These are phyloP conservation scores for Catalaphyllia jardinei DNA, from an alignment of 64 coral and sea anemone species.

Conservation along the genomic window DNA sequence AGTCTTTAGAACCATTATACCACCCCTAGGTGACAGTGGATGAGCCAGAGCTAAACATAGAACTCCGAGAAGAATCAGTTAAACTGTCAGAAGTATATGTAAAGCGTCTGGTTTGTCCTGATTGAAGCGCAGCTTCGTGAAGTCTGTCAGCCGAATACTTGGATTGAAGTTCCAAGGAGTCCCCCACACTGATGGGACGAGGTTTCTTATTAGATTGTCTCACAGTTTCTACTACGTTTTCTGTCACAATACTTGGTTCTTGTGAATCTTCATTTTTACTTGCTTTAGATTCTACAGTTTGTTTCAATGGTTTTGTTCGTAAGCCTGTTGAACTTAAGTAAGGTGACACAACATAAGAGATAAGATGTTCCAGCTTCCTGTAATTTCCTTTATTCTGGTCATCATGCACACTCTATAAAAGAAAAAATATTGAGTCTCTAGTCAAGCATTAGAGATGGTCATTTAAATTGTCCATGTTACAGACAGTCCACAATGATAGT, in stretches of 20 bases:
- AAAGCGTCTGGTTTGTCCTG: not conserved
- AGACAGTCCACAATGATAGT: too few species aligned
- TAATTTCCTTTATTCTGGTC: conserved; percentile 73
- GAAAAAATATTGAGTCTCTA: not conserved
- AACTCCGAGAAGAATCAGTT: conserved; percentile 3
- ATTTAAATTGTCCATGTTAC: too few species aligned
- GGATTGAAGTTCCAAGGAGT: conserved; percentile 43
- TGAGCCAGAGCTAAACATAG: not conserved
- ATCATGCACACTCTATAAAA: conserved; percentile 75
- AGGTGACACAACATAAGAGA: conserved; percentile 82
- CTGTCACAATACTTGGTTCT: not conserved
- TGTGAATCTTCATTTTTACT: not conserved
- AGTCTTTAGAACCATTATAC: not conserved
- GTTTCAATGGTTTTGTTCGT: conserved; percentile 40
- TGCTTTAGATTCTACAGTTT: not conserved
- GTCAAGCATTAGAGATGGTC: not conserved
- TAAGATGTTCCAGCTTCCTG: conserved; percentile 73
- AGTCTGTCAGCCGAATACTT: conserved; percentile 44
- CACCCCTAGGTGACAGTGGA: not conserved
- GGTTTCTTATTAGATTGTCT: not conserved
- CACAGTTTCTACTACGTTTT: not conserved
- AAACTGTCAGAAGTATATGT: conserved; percentile 7
- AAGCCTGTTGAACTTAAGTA: conserved; percentile 82
- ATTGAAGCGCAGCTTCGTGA: conserved; percentile 22
- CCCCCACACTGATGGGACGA: conserved; percentile 5